Evolutionary conservation across 2,888 invertebrate species (phyloP).

Genomic region (Melipona bicolor): DNA sequence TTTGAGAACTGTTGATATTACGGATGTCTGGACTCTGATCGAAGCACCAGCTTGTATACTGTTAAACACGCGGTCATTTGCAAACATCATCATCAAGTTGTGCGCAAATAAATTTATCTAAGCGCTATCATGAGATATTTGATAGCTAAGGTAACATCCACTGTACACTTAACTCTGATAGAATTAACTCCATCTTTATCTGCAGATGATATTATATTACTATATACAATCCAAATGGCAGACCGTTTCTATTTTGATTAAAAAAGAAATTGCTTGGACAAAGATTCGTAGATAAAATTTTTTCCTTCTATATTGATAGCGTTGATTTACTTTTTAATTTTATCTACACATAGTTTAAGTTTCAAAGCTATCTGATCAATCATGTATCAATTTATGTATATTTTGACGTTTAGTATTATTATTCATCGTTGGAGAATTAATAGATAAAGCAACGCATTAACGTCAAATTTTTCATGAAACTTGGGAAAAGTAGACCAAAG

Average conservation of each 20-base stretch:
- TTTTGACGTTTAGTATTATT: no score
- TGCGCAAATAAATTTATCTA: constrained; percentile 21
- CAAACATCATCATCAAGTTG: constrained; percentile 15
- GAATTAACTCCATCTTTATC: not conserved
- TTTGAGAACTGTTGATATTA: constrained; percentile 50
- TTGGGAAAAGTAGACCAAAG: no score
- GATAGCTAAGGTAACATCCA: not conserved
- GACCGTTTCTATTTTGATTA: not conserved
- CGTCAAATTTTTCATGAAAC: no score
- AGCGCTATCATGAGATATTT: not conserved
- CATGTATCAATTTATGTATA: no score
- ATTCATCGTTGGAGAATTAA: no score
- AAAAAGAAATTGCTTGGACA: not conserved
- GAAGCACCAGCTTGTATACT: constrained; percentile 9
- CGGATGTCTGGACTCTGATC: constrained; percentile 47
- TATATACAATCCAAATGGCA: not conserved
- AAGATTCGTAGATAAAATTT: no score
- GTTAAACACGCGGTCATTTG: constrained; percentile 40
- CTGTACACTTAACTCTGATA: not conserved
- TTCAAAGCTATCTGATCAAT: no score
- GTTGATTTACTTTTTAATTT: no score
- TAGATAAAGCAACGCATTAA: no score
- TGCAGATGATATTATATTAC: not conserved
- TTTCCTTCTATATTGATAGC: no score
- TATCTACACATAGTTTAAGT: no score